Base-by-base conservation (phyloP, 2,113 vertebrate species). In the Microtus oregoni region DNA sequence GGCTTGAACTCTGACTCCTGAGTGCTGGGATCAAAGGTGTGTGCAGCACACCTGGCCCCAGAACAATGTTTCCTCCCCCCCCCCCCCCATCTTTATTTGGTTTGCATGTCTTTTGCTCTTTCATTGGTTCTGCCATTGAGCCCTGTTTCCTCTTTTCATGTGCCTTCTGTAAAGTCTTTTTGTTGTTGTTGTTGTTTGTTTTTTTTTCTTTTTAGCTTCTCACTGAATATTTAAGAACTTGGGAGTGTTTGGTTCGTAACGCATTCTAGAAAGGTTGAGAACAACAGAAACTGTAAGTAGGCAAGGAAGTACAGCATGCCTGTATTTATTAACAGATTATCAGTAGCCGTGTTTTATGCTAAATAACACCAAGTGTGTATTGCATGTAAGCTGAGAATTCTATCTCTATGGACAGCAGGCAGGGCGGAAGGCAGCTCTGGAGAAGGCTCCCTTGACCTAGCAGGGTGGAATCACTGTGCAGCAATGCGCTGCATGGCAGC, bases 401-500 rank as follows among this genome's bases (percentile, higher is more conserved):
- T 61, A 2, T 70, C 77, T 68, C 83, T 70, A 6, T n/a, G 91
- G 78, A 65, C 86, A 44, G 32, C 65, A 30, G 52, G 94, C 28
- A 78, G 91, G 86, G 30, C 47, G 30, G 35, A 35, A 81, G 68
- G 58, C 55, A 50, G 20, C 73, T 90, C 73, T 91, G 8, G 92
- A 97, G 96, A 93, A 94, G 83, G 82, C 88, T 97, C 85, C 95
- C 92, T 94, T 1, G 17, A 92, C 87, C 89, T 98, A 78, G n/a
- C 96, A 24, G 91, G 91, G 85, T 95, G 91, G 96, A 73, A 96
- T 98, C 97, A 93, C 98, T 92, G 94, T 92, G 94, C 97, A 97
- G 94, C 95, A 96, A 96, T 97, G 98, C 93, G 92, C 97, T 97
- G 67, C 97, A 92, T 92, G 97, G 95, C 95, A 75, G 67, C 81